These are phyloP conservation scores for Plebejus melissa DNA, from an alignment of 2,888 invertebrate genomes.

Conservation along the genomic window DNA sequence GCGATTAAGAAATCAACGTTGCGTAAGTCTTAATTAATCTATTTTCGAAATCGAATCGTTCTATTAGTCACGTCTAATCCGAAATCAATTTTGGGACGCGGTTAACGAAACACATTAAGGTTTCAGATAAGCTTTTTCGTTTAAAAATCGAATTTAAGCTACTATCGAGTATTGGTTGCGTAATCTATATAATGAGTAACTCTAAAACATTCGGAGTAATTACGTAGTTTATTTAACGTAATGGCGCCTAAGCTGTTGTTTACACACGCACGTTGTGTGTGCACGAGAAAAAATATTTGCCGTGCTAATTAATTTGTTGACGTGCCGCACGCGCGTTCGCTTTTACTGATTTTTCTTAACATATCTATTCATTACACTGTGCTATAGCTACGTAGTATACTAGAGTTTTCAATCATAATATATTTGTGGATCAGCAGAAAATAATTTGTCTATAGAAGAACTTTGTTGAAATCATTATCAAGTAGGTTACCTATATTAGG, in stretches of 20 bases:
- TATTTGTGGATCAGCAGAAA: too few species aligned
- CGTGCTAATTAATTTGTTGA: not conserved
- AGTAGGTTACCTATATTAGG: too few species aligned
- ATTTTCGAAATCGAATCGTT: conserved; percentile 4
- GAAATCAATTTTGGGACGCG: not conserved
- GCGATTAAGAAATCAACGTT: not conserved
- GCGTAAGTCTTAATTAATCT: conserved; percentile 13
- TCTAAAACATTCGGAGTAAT: not conserved
- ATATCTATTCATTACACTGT: not conserved
- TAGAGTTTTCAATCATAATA: too few species aligned
- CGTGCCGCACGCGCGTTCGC: conserved; percentile 17
- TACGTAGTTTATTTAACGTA: not conserved
- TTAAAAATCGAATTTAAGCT: not conserved
- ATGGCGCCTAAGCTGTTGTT: conserved; percentile 7
- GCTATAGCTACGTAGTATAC: not conserved
- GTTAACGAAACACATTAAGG: conserved; percentile 10
- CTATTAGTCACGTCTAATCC: conserved; percentile 7
- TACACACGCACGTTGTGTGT: not conserved
- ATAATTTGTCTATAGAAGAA: not conserved
- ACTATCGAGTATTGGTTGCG: not conserved
- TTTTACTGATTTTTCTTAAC: conserved; percentile 13
- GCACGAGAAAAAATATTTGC: conserved; percentile 9
- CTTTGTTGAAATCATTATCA: not conserved
- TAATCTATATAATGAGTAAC: not conserved
- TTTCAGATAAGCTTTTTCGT: conserved; percentile 8